Percentiles rank a stretch among this genome's conserved stretches.
Evolutionary conservation across 2,113 vertebrate genomes (phyloP).

Genomic region (Silurus meridionalis): DNA sequence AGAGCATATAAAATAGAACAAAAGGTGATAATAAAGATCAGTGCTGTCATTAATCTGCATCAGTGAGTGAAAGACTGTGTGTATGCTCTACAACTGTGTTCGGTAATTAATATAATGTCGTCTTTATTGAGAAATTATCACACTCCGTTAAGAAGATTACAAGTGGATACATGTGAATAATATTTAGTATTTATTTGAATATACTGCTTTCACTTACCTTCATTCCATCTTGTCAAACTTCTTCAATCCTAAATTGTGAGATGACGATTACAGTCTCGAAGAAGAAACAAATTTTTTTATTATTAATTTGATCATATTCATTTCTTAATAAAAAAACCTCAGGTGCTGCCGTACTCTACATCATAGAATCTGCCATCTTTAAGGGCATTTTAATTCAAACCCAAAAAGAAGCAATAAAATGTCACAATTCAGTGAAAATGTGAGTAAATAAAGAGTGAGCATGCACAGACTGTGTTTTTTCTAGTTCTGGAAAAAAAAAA

Average conservation of each 20-base stretch:
- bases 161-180: background rate
- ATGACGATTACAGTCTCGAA: background rate
- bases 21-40: background rate
- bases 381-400: background rate
- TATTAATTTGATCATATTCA: too few species aligned
- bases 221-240: background rate
- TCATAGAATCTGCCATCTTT: background rate
- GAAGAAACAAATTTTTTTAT: background rate
- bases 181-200: background rate
- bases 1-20: background rate
- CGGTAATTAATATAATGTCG: background rate
- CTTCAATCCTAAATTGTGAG: background rate
- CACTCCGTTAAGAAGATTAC: background rate
- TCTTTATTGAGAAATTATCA: background rate
- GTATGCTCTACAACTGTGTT: background rate
- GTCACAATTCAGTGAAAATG: background rate
- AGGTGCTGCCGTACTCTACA: background rate
- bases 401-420: background rate
- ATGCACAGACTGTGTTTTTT: background rate
- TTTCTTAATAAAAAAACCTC: background rate
- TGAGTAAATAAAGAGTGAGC: background rate
- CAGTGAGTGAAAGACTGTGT: background rate
- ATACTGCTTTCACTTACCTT: background rate
- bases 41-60: background rate
- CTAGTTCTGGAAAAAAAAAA: background rate